A percentile compares a stretch with the other conserved stretches of the same genome.
Conservation (phyloP, 2,113 vertebrate species). For the Peucedramus taeniatus region DNA sequence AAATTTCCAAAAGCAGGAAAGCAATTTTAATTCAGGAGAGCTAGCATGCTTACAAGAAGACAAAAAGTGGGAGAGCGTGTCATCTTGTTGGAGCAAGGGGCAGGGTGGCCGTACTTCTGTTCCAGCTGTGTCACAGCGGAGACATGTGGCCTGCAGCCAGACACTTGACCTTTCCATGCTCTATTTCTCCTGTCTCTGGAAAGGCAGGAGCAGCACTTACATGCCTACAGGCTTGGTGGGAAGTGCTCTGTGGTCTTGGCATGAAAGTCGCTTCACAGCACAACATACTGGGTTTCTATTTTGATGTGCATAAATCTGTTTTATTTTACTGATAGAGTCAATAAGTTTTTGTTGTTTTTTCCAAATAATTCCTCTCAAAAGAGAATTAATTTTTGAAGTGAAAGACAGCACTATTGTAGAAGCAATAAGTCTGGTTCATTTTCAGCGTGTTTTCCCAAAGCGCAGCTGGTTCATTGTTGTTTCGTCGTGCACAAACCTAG, state of each 20-base stretch:
- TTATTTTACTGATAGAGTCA: background rate
- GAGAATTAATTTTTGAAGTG: background rate
- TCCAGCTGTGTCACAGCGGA: background rate
- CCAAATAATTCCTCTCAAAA: background rate
- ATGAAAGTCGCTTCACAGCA: fast-evolving
- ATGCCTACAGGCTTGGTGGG: background rate
- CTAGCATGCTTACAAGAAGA: background rate
- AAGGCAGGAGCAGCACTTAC: background rate
- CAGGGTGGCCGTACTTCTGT: background rate
- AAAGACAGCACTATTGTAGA: background rate
- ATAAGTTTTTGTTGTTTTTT: background rate
- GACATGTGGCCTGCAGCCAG: background rate
- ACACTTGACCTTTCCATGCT: conserved; percentile 23
- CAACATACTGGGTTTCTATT: background rate
- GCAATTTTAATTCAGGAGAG: background rate
- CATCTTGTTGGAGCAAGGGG: background rate
- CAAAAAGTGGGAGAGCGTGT: background rate
- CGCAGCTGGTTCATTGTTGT: background rate
- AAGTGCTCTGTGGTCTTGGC: background rate
- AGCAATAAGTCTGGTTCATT: background rate
- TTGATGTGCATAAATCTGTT: background rate
- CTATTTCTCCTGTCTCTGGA: background rate
- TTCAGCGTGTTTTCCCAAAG: background rate
- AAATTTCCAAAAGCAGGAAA: background rate
- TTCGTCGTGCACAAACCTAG: background rate